Evolutionary conservation across 23 tunicate species (phyloP), one percentile per base, ranked within the genome.

Genomic region (Clavelina lepadiformis): DNA sequence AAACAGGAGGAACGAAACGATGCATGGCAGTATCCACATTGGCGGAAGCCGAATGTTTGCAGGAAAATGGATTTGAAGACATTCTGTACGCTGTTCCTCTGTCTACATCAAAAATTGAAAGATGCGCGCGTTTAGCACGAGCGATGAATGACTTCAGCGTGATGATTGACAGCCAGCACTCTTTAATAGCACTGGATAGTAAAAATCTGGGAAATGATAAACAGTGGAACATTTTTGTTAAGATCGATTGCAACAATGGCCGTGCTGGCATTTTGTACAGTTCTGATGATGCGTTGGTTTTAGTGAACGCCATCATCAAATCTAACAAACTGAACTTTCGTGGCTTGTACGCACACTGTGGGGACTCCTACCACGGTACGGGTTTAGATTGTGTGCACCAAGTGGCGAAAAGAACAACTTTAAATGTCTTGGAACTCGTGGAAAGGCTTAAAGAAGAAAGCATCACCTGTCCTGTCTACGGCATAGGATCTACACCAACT

Each of bases 401-500:
- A 44, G 62, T 86, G 6, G 75, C 85, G 1, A 50, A 31, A 33
- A 19, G 38, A 1, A 75, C 74, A 8, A 60, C 77, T 0, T 34
- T 28, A 8, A 50, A 35, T 2, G 18, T 78, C 5, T 53, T 86
- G 21, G 35, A 50, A 34, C 36, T 76, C 5, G 76, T 77, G 15
- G 75, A 71, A 36, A 65, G 35, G 56, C 54, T 86, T 34, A 78
- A 72, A 46, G 28, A 67, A 19, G 15, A 57, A 3, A 76, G 80
- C 27, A 65, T 86, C 18, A 21, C 58, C 24, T 86, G 95, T 75
- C 56, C 58, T 20, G 33, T 33, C 2, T 86, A 86, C 78, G 95
- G 95, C 5, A 69, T 78, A 25, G 95, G 95, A 8, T 86, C 85
- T 2, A 86, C 95, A 51, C 95, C 95, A 21, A 29, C 83, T 1